Evolutionary conservation across 1,140 invertebrate species (phyloP), one percentile per base, ranked within the genome.

Genomic region (Zaprionus lachaisei): DNA sequence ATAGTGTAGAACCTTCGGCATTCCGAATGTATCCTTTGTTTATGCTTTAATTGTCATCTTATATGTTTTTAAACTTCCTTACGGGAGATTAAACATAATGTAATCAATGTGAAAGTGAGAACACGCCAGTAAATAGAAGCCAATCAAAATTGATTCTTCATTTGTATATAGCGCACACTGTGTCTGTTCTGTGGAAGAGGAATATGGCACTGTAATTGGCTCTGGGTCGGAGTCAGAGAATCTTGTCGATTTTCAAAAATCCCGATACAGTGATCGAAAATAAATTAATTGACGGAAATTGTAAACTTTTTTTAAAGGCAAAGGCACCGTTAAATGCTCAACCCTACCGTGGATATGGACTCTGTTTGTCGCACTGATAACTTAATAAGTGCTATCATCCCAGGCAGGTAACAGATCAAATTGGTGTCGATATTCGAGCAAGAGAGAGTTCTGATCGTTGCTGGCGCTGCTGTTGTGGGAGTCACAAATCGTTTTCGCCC

Each of bases 241-340:
- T 69, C 66, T 67, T 57, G 57, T 80, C 80, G 77, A 83, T 70
- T 81, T 65, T 60, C 81, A 73, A 89, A 90, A 89, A 90, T 89
- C 85, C 55, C 72, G 79, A 80, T 75, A 72, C 70, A 77, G 72
- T 63, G 68, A 57, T 69, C 71, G 56, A 73, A 91, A 91, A 89
- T 91, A 87, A 91, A 91, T 91, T 91, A 91, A 91, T 91, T 91
- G 89, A 64, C 66, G 72, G 72, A 83, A 91, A 89, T 91, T 91
- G 79, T 77, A 69, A 69, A n/a, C n/a, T 72, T 80, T 89, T 72
- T 75, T 81, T 86, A 78, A 44, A 77, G 84, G 38, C 65, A 73
- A 72, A 81, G 84, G 80, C 89, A 89, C 81, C 87, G 82, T 90
- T 86, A 72, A 86, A 86, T 81, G 38, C 38, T 56, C 17, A 20